These are phyloP conservation scores for Tarsius wallacei DNA, from an alignment of 2,797 vertebrate species.

Conservation along the genomic window DNA sequence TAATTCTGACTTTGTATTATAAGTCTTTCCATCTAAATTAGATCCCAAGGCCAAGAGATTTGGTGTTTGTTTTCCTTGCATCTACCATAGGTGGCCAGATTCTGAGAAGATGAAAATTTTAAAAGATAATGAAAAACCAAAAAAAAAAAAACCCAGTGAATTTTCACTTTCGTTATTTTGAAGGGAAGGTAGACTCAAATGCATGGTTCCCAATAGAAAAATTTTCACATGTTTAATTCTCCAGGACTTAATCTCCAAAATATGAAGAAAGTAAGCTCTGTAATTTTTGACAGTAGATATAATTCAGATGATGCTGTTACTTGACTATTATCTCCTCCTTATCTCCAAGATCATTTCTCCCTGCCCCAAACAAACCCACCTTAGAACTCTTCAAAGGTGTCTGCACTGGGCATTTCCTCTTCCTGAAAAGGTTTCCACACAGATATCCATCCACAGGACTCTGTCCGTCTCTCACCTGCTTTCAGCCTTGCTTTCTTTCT, in stretches of 20 bases:
- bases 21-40: slow-evolving; percentile 35
- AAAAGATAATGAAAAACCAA: not conserved
- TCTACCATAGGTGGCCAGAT: not conserved
- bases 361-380: not conserved
- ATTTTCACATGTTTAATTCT: not conserved
- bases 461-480: not conserved
- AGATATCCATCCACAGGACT: not conserved
- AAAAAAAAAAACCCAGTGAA: not conserved
- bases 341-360: not conserved
- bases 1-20: slow-evolving; percentile 36
- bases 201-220: not conserved
- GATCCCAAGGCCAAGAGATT: slow-evolving; percentile 31
- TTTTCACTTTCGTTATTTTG: slow-evolving; percentile 21
- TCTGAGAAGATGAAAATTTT: not conserved
- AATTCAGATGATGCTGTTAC: not conserved
- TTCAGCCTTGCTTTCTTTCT: not conserved
- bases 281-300: not conserved
- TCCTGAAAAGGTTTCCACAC: not conserved
- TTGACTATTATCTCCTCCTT: not conserved
- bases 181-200: not conserved
- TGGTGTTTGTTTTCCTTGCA: slow-evolving; percentile 33
- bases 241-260: not conserved
- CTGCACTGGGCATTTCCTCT: not conserved
- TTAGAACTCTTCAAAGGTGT: not conserved
- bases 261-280: not conserved